Evolutionary conservation across 1,140 invertebrate species (phyloP).

Genomic region (Wasmannia auropunctata): DNA sequence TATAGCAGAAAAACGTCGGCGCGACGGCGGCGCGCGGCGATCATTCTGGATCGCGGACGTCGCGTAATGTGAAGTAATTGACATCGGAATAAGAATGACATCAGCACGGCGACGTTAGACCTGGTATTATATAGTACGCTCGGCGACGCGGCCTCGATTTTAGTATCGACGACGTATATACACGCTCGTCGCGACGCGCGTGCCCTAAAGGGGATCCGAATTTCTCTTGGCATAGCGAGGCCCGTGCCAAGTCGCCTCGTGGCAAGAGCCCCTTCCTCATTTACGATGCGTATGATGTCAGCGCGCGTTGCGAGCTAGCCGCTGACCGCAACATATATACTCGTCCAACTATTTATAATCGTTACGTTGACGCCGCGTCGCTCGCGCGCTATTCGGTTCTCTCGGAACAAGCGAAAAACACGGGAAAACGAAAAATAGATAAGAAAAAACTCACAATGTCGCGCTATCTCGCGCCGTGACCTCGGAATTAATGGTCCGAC

Average conservation of each 20-base stretch:
- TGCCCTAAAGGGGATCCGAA: background rate
- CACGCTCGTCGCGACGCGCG: background rate
- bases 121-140: too few species aligned
- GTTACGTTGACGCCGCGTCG: conserved; percentile 39
- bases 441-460: background rate
- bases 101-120: conserved; percentile 49
- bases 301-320: conserved; percentile 3
- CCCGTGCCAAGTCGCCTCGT: background rate
- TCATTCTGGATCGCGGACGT: conserved; percentile 35
- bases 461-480: background rate
- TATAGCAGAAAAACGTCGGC: background rate
- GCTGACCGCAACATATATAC: background rate
- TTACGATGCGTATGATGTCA: conserved; percentile 57
- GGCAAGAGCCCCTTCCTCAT: conserved; percentile 13
- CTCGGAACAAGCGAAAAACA: background rate
- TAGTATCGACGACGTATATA: background rate
- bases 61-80: conserved; percentile 57
- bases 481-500: background rate
- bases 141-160: conserved; percentile 16
- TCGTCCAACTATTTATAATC: conserved; percentile 66
- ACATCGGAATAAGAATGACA: conserved; percentile 67
- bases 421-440: background rate
- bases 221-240: background rate
- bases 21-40: background rate
- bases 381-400: background rate